Base-by-base conservation (phyloP, 2,797 vertebrate genomes). In the Sternarchorhynchus goeldii region DNA sequence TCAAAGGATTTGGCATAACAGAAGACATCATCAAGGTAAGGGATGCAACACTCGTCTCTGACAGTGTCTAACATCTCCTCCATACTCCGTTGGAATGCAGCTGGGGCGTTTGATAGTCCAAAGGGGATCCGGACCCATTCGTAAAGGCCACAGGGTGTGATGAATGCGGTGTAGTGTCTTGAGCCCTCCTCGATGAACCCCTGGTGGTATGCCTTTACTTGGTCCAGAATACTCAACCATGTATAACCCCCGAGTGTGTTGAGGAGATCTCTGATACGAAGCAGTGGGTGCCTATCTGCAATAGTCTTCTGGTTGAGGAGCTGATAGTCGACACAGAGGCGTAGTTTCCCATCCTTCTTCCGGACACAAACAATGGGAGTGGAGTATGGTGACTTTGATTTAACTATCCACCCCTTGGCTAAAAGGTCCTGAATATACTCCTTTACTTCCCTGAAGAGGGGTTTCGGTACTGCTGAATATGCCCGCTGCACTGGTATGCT, bases 81-180 rank as follows among this genome's bases (percentile, higher is more conserved):
- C 58, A 77, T 73, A 12, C 69, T 78, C 34, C 36, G 57, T 4
- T 82, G 71, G n/a, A 79, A 82, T 29, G 76, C 64, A 0, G 64
- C 81, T 29, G 76, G 81, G 21, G 72, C 81, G 41, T 71, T 72
- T 18, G 75, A 73, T n/a, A 82, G 53, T 1, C 75, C 74, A 45
- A 82, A 78, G 10, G 41, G 76, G 36, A 81, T 74, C 8, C 69
- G 5, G 5, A 81, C 60, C 63, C 76, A 82, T 14, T 79, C 20
- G 17, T 73, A 83, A 16, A 80, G 56, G 25, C 45, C 12, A 12
- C 45, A 50, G 45, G 45, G 45, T 10, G 45, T 50, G 45, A 50
- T 50, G 12, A 50, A 50, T 10, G 45, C 45, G 2, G 10, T 41
- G 39, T 41, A 41, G 39, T 41, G 39, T 41, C 39, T 41, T 6